Percentiles rank a stretch among this genome's conserved stretches.
Evolutionary conservation across 1,140 invertebrate genomes (phyloP).

Genomic region (Orchesella cincta): DNA sequence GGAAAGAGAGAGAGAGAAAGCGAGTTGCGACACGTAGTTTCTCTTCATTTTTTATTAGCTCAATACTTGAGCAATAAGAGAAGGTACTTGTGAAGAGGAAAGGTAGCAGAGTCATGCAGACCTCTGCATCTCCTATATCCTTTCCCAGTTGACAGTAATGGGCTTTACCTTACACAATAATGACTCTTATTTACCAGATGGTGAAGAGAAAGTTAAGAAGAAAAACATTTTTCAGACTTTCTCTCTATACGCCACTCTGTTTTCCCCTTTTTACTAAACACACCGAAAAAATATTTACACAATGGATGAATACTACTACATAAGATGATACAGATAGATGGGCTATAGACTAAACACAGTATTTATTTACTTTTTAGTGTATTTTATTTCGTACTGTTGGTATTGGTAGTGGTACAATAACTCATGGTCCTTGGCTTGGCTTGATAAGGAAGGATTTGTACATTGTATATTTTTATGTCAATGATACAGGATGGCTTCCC

Average conservation of each 20-base stretch:
- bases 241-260: not conserved
- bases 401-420: too few relatives aligned
- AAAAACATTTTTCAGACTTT: not conserved
- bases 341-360: too few relatives aligned
- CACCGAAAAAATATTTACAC: too few relatives aligned
- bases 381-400: too few relatives aligned
- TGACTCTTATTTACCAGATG: not conserved
- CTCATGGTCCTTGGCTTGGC: too few relatives aligned
- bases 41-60: constrained; percentile 13
- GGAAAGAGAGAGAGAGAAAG: not conserved
- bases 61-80: not conserved
- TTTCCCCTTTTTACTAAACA: too few relatives aligned
- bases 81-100: not conserved
- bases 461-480: not conserved
- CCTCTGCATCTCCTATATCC: not conserved
- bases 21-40: not conserved
- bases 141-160: constrained; percentile 20
- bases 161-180: constrained; percentile 11
- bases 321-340: too few relatives aligned
- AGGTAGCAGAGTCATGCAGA: not conserved
- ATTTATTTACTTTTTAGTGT: too few relatives aligned
- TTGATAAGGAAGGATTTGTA: too few relatives aligned
- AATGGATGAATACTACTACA: too few relatives aligned
- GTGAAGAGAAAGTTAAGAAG: constrained; percentile 51
- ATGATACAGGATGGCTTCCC: constrained; percentile 80